Base-by-base conservation (phyloP, 2,797 vertebrate species). In the Enteromius viviparus region DNA sequence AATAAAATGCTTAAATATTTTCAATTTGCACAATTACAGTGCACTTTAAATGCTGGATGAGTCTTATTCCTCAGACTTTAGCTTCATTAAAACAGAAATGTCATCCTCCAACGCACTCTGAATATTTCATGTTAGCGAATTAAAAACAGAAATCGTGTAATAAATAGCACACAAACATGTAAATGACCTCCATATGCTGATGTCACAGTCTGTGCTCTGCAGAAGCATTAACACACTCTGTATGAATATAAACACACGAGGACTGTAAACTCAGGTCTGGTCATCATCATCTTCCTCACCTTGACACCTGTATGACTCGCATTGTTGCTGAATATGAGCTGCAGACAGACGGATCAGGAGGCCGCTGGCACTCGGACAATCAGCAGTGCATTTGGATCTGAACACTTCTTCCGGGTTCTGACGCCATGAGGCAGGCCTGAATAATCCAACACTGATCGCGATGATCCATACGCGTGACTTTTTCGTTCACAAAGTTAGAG, bases 391-490 rank as follows among this genome's bases (percentile, higher is more conserved):
- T 60, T 42, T 17, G 49, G 32, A 23, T 77, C 51, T 11, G 23
- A 47, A 47, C 21, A 34, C 45, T 4, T 58, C 74, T 83, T 83
- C 81, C 81, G 81, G 40, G 72, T 77, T 69, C 37, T n/a, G 71
- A 15, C n/a, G n/a, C 45, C 71, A 26, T 10, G n/a, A 47, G 23
- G 9, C 81, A 83, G 81, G 45, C 81, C 19, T 45, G 6, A 76
- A 6, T n/a, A 83, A 77, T 83, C 81, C 23, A 58, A 58, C 47
- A 10, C 45, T 17, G 64, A 55, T 6, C 2, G 23, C 8, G n/a
- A 51, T 0, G 0, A 11, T 11, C 21, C 19, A 21, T 9, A 29
- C 29, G 3, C 12, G 6, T 4, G 37, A 69, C 0, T n/a, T 3
- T 72, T 19, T 49, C 10, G 29, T 29, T 32, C 26, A 0, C 42